Percentiles rank a stretch among this genome's conserved stretches.
Evolutionary conservation across 2,113 vertebrate species (phyloP).

Genomic region (Clarias batrachus): DNA sequence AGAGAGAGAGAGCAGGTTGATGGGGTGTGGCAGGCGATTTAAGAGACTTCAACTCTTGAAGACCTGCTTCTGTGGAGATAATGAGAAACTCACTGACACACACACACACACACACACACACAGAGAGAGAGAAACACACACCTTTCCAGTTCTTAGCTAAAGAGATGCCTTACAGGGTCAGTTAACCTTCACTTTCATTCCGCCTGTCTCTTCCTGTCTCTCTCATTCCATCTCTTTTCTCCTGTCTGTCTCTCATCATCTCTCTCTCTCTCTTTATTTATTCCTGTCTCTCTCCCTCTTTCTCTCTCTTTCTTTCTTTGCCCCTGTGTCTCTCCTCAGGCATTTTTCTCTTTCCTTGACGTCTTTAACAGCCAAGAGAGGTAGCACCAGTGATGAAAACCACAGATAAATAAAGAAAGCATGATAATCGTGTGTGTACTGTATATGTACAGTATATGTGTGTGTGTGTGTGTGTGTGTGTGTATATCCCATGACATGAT

Average conservation of each 20-base stretch:
- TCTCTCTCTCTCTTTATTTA: neutral
- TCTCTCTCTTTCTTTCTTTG: neutral
- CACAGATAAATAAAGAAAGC: no score
- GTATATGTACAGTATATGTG: no score
- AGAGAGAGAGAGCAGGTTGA: neutral
- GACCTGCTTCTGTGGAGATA: slow-evolving; percentile 51
- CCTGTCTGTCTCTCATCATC: neutral
- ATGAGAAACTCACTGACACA: slow-evolving; percentile 43
- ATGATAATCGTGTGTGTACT: no score
- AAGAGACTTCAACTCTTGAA: slow-evolving; percentile 33
- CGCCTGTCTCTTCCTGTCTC: neutral
- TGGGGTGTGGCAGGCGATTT: slow-evolving; percentile 13
- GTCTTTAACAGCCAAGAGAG: no score
- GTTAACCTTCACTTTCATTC: slow-evolving; percentile 37
- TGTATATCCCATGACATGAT: no score
- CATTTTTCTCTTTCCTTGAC: neutral
- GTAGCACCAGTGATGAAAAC: no score
- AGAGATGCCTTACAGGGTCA: slow-evolving; percentile 37
- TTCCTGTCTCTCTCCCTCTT: neutral
- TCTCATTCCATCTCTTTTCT: neutral
- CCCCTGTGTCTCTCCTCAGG: neutral
- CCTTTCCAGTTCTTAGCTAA: neutral
- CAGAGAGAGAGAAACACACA: slow-evolving; percentile 20
- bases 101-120: slow-evolving; percentile 17
- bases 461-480: no score